Evolutionary conservation across 2,113 vertebrate genomes (phyloP), one percentile per base, ranked within the genome.

Genomic region (Phyllostomus hastatus): DNA sequence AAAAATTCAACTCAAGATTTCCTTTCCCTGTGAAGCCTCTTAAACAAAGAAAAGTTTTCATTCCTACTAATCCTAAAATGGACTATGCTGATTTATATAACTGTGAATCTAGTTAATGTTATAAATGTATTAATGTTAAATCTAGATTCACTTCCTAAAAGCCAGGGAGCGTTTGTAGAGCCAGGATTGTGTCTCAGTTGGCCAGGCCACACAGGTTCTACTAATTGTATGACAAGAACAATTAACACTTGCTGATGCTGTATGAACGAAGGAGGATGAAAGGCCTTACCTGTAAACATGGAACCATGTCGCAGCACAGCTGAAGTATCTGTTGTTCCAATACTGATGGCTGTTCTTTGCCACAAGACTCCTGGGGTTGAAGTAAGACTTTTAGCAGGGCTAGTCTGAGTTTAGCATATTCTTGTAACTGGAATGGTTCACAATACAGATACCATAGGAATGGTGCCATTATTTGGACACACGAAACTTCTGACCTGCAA

Each of bases 401-500:
- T 81, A 99, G 98, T 70, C 99, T 97, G n/a, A 99, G 98, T 50
- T 99, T 97, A 35, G 99, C 98, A 43, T 99, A 98, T 93, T 99
- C 99, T 19, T 98, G 80, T 59, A 98, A 96, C 66, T 99, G 99
- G 92, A 98, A 99, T 2, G 99, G 99, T 84, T 99, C 99, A 8
- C 99, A 99, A 97, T 99, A 99, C 5, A 99, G 97, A 97, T 99
- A 99, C 70, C 98, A 98, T 6, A 99, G 98, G 98, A 99, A 99
- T 0, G 99, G 99, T 17, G 97, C 97, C 98, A 99, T 98, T 98
- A 99, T 98, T 97, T 95, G 96, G 88, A 99, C 92, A 95, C 98
- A 99, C 0, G 98, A 98, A 31, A 94, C 86, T 96, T 99, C 98
- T 35, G 97, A 96, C 95, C 99, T 99, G 98, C 24, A 97, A 95